Conservation (phyloP, 2,888 invertebrate species). For the Notodonta dromedarius region DNA sequence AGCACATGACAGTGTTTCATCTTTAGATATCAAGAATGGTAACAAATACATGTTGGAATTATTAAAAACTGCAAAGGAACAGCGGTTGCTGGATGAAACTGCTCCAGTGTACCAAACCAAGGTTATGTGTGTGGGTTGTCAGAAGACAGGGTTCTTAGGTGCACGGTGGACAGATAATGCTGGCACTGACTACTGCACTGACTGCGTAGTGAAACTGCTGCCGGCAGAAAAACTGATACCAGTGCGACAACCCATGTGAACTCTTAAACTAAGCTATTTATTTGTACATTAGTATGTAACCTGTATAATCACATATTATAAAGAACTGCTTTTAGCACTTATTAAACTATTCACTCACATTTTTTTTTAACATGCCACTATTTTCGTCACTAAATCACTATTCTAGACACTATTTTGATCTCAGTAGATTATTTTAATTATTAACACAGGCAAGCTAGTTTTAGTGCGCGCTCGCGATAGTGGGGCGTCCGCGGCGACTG, state of each 20-base stretch:
- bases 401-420: conserved; percentile 30
- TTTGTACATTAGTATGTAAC: conserved; percentile 5
- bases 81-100: conserved; percentile 70
- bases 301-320: background rate
- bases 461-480: conserved; percentile 44
- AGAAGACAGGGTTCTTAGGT: conserved; percentile 71
- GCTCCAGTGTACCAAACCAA: conserved; percentile 72
- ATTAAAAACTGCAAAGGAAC: conserved; percentile 71
- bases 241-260: conserved; percentile 53
- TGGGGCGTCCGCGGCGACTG: conserved; percentile 63
- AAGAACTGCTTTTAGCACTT: background rate
- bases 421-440: conserved; percentile 31
- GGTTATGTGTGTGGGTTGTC: conserved; percentile 75
- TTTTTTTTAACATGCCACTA: conserved; percentile 35
- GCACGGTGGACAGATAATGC: conserved; percentile 79
- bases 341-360: background rate
- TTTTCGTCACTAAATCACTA: conserved; percentile 29
- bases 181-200: conserved; percentile 78
- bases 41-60: conserved; percentile 65
- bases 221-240: conserved; percentile 71
- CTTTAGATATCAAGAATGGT: conserved; percentile 52
- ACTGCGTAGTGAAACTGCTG: conserved; percentile 71
- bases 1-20: conserved; percentile 46
- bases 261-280: conserved; percentile 16
- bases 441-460: conserved; percentile 42